Base-by-base conservation (phyloP, 2,888 invertebrate species). In the Drosophila percnosoma region DNA sequence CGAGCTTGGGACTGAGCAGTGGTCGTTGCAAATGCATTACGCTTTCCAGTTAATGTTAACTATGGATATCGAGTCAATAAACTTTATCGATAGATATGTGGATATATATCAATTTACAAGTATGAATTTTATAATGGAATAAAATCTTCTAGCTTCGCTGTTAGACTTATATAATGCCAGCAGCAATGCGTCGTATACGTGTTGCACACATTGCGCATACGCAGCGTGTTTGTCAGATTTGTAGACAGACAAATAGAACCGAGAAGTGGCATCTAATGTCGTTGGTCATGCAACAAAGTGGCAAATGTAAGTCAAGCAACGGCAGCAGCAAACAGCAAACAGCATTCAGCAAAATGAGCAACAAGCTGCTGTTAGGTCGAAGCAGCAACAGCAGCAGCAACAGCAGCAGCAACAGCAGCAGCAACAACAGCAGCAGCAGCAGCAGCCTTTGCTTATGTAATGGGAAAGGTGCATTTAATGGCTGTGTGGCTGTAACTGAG, bases 381-480 rank as follows among this genome's bases (percentile, higher is more conserved):
- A 3, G 21, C 24, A 45, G 4, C 45, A 15, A 4, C 48, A 6
- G 15, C 24, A 45, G 8, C 45, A 24, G 1, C 48, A 53, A 1
- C 53, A 36, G 0, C 21, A 21, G 0, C 53, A 34, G 5, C 57
- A 27, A n/a, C 36, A 11, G 34, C 53, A 40, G 10, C 58, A 7
- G 40, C 63, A 49, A 34, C 18, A 18, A 11, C 51, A 24, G 24
- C 57, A 27, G n/a, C 36, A 10, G 49, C 54, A 36, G 24, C 55
- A 11, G 55, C 66, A 52, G 51, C 45, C 18, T 42, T 18, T 48
- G 74, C 62, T 78, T 79, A 76, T 65, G 76, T 69, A 78, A 78
- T 78, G 80, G 61, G 80, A 78, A 78, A 78, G 78, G 80, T 78
- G 78, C 77, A 80, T 64, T 73, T 64, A 62, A 64, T 78, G 72